Evolutionary conservation across 2,888 invertebrate genomes (phyloP), one percentile per base, ranked within the genome.

Genomic region (Troides helena): DNA sequence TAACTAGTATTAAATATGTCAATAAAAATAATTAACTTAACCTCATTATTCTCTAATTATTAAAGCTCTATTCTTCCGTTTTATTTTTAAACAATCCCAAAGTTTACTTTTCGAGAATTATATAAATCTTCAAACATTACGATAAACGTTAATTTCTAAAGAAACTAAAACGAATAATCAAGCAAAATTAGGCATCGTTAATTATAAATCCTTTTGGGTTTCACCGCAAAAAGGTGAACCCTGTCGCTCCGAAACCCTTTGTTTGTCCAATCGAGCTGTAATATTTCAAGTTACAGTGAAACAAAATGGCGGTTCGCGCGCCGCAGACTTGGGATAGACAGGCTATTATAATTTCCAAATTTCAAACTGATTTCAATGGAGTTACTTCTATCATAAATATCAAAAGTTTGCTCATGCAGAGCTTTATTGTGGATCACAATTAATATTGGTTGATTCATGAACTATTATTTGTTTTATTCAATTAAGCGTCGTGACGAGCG

Each of bases 241-340:
- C 50, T 66, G 62, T 59, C 62, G 62, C 50, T 58, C 39, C 25
- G 39, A 62, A 53, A 23, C 30, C 62, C 62, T 62, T 66, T 66
- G 69, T 68, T 62, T 63, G 59, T 43, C 39, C 62, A 62, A 66
- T 66, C 58, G 58, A 17, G 66, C 66, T 70, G 23, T 65, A 62
- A 66, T 70, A 70, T 70, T 70, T 66, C 65, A 69, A 69, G 57
- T 65, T 65, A 65, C 58, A 66, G 66, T 70, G 53, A 62, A 50
- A 66, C 39, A 23, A 30, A 30, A 23, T 65, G 69, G 25, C 57
- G 57, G 39, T 69, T 62, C 36, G 62, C 62, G 18, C 43, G n/a
- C 21, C 21, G 46, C 36, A 53, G 67, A 12, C 62, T 62, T 62
- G 18, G 58, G 21, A 58, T 61, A 56, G 64, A 60, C 58, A 50